Base-by-base conservation (phyloP, 2,113 vertebrate species). In the Nothoprocta perdicaria region DNA sequence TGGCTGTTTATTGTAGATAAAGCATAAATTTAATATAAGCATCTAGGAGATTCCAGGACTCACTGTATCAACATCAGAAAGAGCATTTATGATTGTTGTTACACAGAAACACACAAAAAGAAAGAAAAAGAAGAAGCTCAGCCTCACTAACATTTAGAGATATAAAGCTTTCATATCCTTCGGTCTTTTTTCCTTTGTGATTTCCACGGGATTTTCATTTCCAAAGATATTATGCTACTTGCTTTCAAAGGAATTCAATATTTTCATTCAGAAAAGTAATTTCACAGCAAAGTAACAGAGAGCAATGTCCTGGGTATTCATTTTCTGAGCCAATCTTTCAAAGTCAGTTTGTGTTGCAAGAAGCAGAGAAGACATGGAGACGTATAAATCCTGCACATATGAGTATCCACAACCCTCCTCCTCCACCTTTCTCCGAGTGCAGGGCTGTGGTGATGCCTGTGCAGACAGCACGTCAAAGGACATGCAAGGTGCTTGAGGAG, bases 211-310 rank as follows among this genome's bases (percentile, higher is more conserved):
- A 97, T 97, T 97, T 97, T 97, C 94, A 97, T 97, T 97, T 97
- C 93, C 95, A 97, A 94, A 96, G 94, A 96, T 96, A 96, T 92
- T 97, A 97, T 94, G 96, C 96, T 96, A 93, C 95, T 97, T 95
- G 81, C 94, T 97, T 98, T 97, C 97, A 97, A 97, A 98, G 91
- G 91, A 97, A 97, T 97, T 97, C 97, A 97, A 92, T 97, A 97
- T 97, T 96, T 97, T 96, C 96, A 96, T 97, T 97, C 97, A 97
- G 95, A 91, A 96, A 97, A 97, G 97, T 97, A 98, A 98, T 98
- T 98, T 97, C 96, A 97, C 96, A 97, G 96, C 91, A 95, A 97
- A 97, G 96, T 90, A 97, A 95, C 95, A 97, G 88, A 95, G 90
- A 97, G 93, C 88, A 94, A 93, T 90, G 96, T 98, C 96, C 90